A percentile compares a stretch with the other conserved stretches of the same genome.
Evolutionary conservation across 2,888 invertebrate genomes (phyloP).

Genomic region (Globia sparganii): DNA sequence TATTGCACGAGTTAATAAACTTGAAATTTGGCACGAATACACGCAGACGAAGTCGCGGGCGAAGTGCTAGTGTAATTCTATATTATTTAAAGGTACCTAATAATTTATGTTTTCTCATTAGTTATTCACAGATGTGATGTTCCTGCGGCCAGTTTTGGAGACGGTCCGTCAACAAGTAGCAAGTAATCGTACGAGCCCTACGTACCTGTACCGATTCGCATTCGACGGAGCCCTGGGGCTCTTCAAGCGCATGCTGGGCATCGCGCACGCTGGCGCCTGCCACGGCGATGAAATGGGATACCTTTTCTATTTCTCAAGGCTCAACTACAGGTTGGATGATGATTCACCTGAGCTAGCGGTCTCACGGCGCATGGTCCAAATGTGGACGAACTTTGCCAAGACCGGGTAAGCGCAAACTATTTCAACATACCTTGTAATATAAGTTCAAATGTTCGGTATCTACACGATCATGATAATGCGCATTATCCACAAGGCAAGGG

Average conservation of each 20-base stretch:
- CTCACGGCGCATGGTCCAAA: constrained; percentile 90
- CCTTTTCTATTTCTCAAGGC: constrained; percentile 91
- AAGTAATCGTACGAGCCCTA: constrained; percentile 87
- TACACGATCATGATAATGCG: neutral
- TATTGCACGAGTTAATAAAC: no score
- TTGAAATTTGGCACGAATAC: no score
- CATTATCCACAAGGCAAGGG: neutral
- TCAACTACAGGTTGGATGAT: constrained; percentile 91
- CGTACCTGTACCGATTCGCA: constrained; percentile 91
- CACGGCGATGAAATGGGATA: constrained; percentile 92
- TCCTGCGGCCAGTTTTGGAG: constrained; percentile 90
- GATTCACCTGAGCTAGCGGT: constrained; percentile 90
- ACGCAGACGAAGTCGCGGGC: no score
- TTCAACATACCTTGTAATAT: neutral
- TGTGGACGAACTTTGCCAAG: constrained; percentile 92
- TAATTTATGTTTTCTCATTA: constrained; percentile 68
- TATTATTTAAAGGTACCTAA: neutral
- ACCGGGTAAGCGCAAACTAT: constrained; percentile 86
- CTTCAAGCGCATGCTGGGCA: constrained; percentile 91
- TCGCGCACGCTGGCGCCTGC: constrained; percentile 91
- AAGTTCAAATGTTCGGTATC: neutral
- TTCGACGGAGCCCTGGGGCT: constrained; percentile 92
- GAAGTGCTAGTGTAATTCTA: neutral
- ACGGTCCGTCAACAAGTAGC: constrained; percentile 85
- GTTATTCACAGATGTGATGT: constrained; percentile 92